Conservation (phyloP, 1,140 invertebrate genomes). For the Drosophila athabasca region DNA sequence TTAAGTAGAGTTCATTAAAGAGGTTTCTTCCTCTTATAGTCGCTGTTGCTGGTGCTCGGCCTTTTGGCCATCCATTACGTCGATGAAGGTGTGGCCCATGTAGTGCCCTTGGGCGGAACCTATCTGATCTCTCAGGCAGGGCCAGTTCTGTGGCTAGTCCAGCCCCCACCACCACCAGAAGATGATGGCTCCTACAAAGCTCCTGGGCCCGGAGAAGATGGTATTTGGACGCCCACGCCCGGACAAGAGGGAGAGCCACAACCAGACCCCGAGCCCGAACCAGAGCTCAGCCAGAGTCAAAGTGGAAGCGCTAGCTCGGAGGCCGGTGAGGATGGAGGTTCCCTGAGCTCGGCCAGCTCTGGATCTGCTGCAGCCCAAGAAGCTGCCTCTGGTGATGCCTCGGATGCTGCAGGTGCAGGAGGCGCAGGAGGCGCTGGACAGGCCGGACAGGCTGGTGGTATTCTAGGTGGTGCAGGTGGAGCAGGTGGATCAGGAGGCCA, state of each 20-base stretch:
- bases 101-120: constrained; percentile 53
- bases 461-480: constrained; percentile 59
- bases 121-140: constrained; percentile 48
- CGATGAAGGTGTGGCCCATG: constrained; percentile 21
- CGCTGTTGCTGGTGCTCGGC: constrained; percentile 35
- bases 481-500: constrained; percentile 46
- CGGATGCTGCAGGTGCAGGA: constrained; percentile 7
- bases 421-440: constrained; percentile 45
- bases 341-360: constrained; percentile 11
- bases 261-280: constrained; percentile 15
- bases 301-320: constrained; percentile 20
- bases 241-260: constrained; percentile 59
- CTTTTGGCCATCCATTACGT: constrained; percentile 34
- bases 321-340: constrained; percentile 1
- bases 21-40: constrained; percentile 12
- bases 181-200: constrained; percentile 74
- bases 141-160: constrained; percentile 43
- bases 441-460: constrained; percentile 36
- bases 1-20: not conserved
- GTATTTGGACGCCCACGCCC: constrained; percentile 56
- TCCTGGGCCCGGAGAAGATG: constrained; percentile 43
- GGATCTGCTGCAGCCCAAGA: constrained; percentile 8
- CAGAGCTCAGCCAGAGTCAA: constrained; percentile 18
- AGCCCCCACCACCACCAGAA: constrained; percentile 43
- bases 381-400: constrained; percentile 5